Percentiles rank a stretch among this genome's conserved stretches.
phyloP scores from a whole-genome alignment of 2,888 invertebrate species.

The Isoperla grammatica region DNA sequence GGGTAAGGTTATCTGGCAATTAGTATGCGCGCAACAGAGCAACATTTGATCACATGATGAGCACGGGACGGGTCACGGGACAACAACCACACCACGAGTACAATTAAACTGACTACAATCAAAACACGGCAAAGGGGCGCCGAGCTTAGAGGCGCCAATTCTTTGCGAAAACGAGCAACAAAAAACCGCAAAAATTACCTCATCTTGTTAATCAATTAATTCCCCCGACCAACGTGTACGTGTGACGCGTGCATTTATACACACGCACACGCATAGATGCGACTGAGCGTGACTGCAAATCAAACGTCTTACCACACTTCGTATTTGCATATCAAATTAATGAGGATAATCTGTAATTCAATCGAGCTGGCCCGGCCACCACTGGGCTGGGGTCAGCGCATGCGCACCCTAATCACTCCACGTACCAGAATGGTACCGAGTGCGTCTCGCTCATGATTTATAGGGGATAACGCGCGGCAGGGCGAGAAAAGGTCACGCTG shows the following conservation, averaged over 20 bases:
- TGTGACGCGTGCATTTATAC: too few species aligned
- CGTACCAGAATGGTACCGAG: too few species aligned
- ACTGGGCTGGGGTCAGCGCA: not conserved
- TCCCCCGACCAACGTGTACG: too few species aligned
- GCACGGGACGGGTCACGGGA: not conserved
- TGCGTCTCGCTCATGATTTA: too few species aligned
- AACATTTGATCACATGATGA: not conserved
- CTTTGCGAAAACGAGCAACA: too few species aligned
- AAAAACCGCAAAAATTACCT: too few species aligned
- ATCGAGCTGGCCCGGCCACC: conserved; percentile 2
- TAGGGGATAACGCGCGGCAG: too few species aligned
- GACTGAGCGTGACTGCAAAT: too few species aligned
- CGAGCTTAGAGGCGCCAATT: not conserved
- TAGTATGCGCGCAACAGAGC: not conserved
- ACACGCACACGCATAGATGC: too few species aligned
- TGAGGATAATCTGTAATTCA: conserved; percentile 13
- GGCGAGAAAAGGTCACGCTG: too few species aligned
- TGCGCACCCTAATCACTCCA: conserved; percentile 5
- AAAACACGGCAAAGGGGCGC: not conserved
- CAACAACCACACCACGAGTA: not conserved
- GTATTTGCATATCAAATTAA: conserved; percentile 8
- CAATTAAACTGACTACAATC: not conserved
- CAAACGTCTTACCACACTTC: not conserved
- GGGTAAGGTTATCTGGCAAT: not conserved
- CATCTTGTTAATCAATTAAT: too few species aligned